Percentiles rank a stretch among this genome's conserved stretches.
Evolutionary conservation across 2,113 vertebrate genomes (phyloP).

Genomic region (Epinephelus lanceolatus): DNA sequence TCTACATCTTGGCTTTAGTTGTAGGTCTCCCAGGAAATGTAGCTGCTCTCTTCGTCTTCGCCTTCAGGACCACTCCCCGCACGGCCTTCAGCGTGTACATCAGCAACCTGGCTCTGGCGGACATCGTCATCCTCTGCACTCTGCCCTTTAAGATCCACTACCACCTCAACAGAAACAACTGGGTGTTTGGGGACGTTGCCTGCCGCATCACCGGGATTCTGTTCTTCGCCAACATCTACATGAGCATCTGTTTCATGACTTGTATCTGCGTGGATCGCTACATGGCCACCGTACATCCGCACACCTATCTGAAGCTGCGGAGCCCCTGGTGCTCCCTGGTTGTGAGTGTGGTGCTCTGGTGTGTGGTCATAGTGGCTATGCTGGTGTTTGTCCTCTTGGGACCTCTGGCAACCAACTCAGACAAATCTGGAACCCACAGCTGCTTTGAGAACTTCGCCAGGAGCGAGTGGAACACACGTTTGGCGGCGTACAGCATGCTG

Average conservation of each 20-base stretch:
- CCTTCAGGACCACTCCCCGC: conserved; percentile 46
- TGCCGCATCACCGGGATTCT: conserved; percentile 82
- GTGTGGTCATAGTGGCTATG: fast-evolving
- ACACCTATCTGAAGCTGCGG: conserved; percentile 78
- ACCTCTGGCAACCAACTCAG: conserved; percentile 54
- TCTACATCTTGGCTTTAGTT: conserved; percentile 82
- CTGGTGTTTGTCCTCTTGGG: conserved; percentile 74
- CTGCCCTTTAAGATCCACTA: conserved; percentile 89
- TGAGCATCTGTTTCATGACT: conserved; percentile 87
- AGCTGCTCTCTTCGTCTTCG: conserved; percentile 81
- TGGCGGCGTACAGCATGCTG: conserved; percentile 71
- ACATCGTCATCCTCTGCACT: conserved; percentile 81
- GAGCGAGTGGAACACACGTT: conserved; percentile 66
- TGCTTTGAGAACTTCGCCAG: conserved; percentile 87
- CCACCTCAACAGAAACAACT: conserved; percentile 83
- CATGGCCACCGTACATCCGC: conserved; percentile 85
- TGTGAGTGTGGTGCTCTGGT: conserved; percentile 78
- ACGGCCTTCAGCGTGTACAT: conserved; percentile 84
- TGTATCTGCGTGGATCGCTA: conserved; percentile 88
- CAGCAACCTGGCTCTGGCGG: conserved; percentile 85
- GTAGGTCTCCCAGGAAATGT: conserved; percentile 86
- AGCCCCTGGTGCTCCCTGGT: conserved; percentile 15
- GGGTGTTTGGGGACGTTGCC: conserved; percentile 82
- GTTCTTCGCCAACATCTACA: conserved; percentile 84
- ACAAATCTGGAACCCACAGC: neutral